A percentile compares a stretch with the other conserved stretches of the same genome.
Evolutionary conservation across 53 echinoderm and acorn worm species (phyloP).

Genomic region (Luidia sarsii): DNA sequence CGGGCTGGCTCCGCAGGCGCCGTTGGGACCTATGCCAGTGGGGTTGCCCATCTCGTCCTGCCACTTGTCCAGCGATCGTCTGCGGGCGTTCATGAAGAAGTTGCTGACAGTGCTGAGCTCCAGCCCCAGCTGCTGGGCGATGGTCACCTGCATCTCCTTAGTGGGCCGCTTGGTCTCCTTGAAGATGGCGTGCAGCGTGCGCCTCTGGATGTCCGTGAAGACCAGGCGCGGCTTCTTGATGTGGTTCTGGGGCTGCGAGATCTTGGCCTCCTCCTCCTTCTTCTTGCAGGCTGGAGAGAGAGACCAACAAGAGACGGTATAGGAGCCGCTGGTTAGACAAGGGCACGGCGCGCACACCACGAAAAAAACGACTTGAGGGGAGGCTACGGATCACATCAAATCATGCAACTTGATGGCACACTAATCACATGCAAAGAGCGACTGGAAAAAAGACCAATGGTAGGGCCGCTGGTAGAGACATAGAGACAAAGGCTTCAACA

Average conservation of each 20-base stretch:
- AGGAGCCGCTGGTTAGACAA: too few relatives aligned
- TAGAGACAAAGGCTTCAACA: too few relatives aligned
- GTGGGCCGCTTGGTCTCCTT: conserved; percentile 99
- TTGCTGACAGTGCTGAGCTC: conserved; percentile 99
- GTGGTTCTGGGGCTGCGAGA: conserved; percentile 74
- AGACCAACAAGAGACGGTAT: neutral
- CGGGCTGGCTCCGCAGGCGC: conserved; percentile 41
- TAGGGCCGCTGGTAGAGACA: too few relatives aligned
- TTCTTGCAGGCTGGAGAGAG: conserved; percentile 90
- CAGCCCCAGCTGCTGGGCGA: conserved; percentile 95
- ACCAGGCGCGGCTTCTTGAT: conserved; percentile 97
- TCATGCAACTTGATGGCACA: too few relatives aligned
- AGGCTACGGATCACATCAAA: too few relatives aligned
- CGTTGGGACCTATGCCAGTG: conserved; percentile 37
- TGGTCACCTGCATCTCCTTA: conserved; percentile 98
- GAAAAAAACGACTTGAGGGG: neutral
- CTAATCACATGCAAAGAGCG: too few relatives aligned
- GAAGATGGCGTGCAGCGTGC: conserved; percentile 99
- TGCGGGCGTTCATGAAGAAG: conserved; percentile 99
- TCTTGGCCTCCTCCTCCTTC: conserved; percentile 97
- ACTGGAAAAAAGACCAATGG: too few relatives aligned
- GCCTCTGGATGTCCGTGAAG: conserved; percentile 97
- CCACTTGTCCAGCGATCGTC: conserved; percentile 97
- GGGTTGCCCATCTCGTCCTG: conserved; percentile 78
- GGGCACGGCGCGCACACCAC: too few relatives aligned